phyloP scores from a whole-genome alignment of 1,140 invertebrate genomes.

The Dolichoris vasculosae region DNA sequence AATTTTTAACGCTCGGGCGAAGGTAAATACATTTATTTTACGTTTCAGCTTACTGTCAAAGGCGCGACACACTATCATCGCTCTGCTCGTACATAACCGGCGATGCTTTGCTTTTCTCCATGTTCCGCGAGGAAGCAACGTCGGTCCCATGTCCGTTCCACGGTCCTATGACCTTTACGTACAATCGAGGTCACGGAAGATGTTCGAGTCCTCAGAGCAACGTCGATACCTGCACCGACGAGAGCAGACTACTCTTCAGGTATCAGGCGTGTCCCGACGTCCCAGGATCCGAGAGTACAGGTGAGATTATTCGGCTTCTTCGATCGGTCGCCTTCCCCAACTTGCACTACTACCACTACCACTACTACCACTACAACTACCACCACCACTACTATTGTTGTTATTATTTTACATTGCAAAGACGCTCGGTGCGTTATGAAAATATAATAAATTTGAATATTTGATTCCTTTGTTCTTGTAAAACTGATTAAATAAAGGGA shows the following conservation, averaged over 20 bases:
- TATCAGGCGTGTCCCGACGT: constrained; percentile 95
- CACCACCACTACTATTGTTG: no score
- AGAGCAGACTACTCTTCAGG: constrained; percentile 87
- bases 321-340: no score
- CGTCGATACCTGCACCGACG: constrained; percentile 92
- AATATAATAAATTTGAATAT: no score
- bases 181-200: constrained; percentile 88
- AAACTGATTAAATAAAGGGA: no score
- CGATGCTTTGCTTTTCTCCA: constrained; percentile 89
- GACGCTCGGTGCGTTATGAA: no score
- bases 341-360: no score
- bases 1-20: not conserved
- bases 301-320: constrained; percentile 73
- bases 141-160: constrained; percentile 89
- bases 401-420: no score
- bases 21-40: not conserved
- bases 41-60: constrained; percentile 87
- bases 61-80: constrained; percentile 82
- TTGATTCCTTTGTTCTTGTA: no score
- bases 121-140: constrained; percentile 88
- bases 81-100: constrained; percentile 90
- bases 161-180: constrained; percentile 88
- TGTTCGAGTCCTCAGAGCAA: constrained; percentile 88
- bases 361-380: no score
- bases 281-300: constrained; percentile 86